Evolutionary conservation across 2,888 invertebrate genomes (phyloP).

Genomic region (Reticulitermes lucifugus): DNA sequence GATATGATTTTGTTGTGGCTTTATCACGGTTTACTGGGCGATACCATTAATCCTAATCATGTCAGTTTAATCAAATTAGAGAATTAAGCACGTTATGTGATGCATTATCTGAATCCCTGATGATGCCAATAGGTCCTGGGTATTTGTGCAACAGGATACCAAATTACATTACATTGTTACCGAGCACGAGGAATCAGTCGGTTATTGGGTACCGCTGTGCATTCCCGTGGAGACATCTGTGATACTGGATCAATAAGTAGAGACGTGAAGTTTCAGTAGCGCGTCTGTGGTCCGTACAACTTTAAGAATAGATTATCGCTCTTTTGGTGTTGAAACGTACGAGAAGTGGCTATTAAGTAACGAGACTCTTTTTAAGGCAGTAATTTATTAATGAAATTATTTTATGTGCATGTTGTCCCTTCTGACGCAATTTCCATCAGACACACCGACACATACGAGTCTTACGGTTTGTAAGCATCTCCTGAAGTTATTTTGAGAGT

Average conservation of each 20-base stretch:
- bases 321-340: no score
- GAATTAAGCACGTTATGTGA: not conserved
- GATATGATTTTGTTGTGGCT: conserved; percentile 1
- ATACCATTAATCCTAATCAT: conserved; percentile 25
- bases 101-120: conserved; percentile 4
- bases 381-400: no score
- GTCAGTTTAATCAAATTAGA: conserved; percentile 16
- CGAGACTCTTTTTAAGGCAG: no score
- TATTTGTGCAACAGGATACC: not conserved
- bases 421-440: no score
- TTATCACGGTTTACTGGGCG: not conserved
- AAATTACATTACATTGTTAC: conserved; percentile 16
- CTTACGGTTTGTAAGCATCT: no score
- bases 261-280: not conserved
- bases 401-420: no score
- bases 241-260: not conserved
- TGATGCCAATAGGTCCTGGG: not conserved
- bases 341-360: no score
- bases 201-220: not conserved
- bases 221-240: not conserved
- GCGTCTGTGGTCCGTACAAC: no score
- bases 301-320: no score
- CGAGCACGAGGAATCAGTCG: not conserved
- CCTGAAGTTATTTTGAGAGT: no score
- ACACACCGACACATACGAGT: no score